Percentiles rank a stretch among this genome's conserved stretches.
These are phyloP conservation scores for Ligdia adustata DNA, from an alignment of 2,888 invertebrate genomes.

Conservation along the genomic window DNA sequence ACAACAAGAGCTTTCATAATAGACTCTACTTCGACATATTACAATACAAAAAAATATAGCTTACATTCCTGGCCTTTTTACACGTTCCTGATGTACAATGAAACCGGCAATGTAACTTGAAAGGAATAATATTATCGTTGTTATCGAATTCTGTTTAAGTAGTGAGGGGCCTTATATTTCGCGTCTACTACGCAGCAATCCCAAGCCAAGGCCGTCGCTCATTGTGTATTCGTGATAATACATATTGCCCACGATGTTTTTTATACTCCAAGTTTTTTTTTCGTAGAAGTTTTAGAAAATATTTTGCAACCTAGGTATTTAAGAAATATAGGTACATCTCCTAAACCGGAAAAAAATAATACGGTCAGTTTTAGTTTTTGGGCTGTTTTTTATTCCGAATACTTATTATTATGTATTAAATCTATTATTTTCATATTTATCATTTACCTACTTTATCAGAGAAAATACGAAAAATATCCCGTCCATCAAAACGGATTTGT, in stretches of 20 bases:
- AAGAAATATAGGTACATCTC: too few species aligned
- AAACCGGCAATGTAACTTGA: constrained; percentile 5
- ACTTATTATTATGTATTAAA: too few species aligned
- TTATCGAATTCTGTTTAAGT: not conserved
- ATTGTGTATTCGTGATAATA: constrained; percentile 23
- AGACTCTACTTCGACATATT: not conserved
- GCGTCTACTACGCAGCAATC: constrained; percentile 28
- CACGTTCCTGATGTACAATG: not conserved
- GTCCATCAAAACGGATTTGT: too few species aligned
- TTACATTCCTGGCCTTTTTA: constrained; percentile 10
- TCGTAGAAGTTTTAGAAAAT: constrained; percentile 5
- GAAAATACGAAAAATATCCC: too few species aligned
- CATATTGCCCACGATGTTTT: constrained; percentile 8
- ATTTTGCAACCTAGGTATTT: constrained; percentile 5
- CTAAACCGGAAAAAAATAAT: too few species aligned
- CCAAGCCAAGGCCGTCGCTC: constrained; percentile 30
- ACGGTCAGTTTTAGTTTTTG: too few species aligned
- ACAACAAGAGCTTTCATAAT: constrained; percentile 29
- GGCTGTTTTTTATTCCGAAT: not conserved
- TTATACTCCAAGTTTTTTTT: not conserved
- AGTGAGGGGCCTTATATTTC: constrained; percentile 8
- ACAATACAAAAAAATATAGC: not conserved
- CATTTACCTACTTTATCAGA: too few species aligned
- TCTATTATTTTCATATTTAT: too few species aligned
- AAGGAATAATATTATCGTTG: not conserved